Conservation (phyloP, 2,797 vertebrate genomes). For the Salmo trutta region DNA sequence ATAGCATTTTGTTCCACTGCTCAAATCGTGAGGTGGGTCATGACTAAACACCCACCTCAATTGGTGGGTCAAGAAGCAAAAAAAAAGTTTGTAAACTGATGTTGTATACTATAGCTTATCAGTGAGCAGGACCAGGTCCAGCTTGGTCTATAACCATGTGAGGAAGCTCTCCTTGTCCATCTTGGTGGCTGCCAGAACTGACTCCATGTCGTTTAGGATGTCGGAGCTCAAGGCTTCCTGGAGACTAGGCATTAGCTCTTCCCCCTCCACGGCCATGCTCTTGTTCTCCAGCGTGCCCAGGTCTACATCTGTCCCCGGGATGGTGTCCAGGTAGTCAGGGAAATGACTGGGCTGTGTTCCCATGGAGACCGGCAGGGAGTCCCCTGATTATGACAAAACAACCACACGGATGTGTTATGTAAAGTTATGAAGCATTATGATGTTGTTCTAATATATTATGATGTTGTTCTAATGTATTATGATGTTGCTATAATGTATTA, state of each 20-base stretch:
- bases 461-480: too few species aligned
- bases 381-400: slow-evolving; percentile 72
- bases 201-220: slow-evolving; percentile 99
- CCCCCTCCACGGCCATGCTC: slow-evolving; percentile 97
- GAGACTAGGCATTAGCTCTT: slow-evolving; percentile 98
- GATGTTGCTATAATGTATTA: too few species aligned
- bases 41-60: too few species aligned
- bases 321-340: slow-evolving; percentile 97
- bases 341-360: slow-evolving; percentile 92
- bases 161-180: slow-evolving; percentile 99
- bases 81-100: too few species aligned
- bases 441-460: too few species aligned
- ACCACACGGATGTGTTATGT: background rate
- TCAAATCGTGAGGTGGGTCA: too few species aligned
- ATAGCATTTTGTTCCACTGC: too few species aligned
- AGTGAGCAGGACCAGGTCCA: too few species aligned
- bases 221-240: slow-evolving; percentile 98
- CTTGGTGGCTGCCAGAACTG: slow-evolving; percentile 96
- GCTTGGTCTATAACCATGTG: slow-evolving; percentile 89
- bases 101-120: too few species aligned
- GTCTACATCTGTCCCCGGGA: slow-evolving; percentile 98
- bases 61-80: too few species aligned
- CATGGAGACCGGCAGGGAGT: slow-evolving; percentile 90
- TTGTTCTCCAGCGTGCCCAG: slow-evolving; percentile 96
- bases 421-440: too few species aligned